These are phyloP conservation scores for Otocyon megalotis DNA, from an alignment of 2,113 vertebrate species.

Conservation along the genomic window DNA sequence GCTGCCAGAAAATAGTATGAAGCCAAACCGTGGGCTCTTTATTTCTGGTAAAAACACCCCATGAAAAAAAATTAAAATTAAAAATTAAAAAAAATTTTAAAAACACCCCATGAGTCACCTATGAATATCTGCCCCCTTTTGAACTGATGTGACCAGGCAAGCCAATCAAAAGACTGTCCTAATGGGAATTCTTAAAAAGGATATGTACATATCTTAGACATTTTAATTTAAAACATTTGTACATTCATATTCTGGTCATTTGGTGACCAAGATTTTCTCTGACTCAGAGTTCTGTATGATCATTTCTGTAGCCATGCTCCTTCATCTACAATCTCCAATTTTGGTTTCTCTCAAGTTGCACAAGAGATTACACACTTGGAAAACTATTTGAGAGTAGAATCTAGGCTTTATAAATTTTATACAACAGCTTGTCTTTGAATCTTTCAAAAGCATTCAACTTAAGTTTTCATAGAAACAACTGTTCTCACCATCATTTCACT, in stretches of 20 bases:
- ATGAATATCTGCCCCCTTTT: background rate
- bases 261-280: constrained; percentile 2
- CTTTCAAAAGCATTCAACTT: constrained; percentile 44
- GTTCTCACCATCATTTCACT: constrained; percentile 33
- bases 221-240: background rate
- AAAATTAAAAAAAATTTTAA: background rate
- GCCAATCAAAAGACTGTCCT: background rate
- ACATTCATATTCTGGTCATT: background rate
- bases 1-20: background rate
- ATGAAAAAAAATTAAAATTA: background rate
- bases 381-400: constrained; percentile 15
- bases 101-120: background rate
- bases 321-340: constrained; percentile 11
- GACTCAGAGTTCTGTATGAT: background rate
- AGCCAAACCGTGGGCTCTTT: background rate
- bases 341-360: constrained; percentile 61
- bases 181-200: background rate
- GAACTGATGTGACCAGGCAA: background rate
- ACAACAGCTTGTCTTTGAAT: constrained; percentile 30
- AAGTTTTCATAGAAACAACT: constrained; percentile 24
- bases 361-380: constrained; percentile 13
- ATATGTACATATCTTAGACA: background rate
- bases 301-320: background rate
- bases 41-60: constrained; percentile 45
- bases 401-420: constrained; percentile 36